Evolutionary conservation across 2,888 invertebrate genomes (phyloP), one percentile per base, ranked within the genome.

Genomic region (Cryptocheilus praepositus): DNA sequence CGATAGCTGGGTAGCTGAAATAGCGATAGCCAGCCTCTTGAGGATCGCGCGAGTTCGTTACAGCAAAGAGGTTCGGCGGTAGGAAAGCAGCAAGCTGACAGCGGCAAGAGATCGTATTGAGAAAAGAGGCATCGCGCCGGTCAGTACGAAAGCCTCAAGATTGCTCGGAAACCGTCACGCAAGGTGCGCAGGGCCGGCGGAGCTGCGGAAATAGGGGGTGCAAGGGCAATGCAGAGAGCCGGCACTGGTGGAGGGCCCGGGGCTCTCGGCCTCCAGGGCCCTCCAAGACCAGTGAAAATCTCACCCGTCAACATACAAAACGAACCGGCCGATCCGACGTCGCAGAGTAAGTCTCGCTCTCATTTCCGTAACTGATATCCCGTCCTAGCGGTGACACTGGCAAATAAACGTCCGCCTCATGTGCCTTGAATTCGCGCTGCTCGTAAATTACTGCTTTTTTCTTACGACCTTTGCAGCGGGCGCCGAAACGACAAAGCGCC

Each of bases 211-310:
- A 85, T 84, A 81, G 83, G 85, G 81, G 86, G 82, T 61, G 80
- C 84, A 62, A 81, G 77, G 73, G 84, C 83, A 69, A 84, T 86
- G 86, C 84, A 86, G 80, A 78, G 83, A 81, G 77, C 85, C 83
- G 82, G 83, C 83, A 77, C 85, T 64, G 81, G 82, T 82, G 83
- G 85, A 81, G 86, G 85, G 81, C 87, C 82, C 79, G 87, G 80
- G 78, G 86, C 86, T 64, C 79, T 86, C 67, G 84, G 85, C 58
- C 85, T 88, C 61, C 88, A 88, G 79, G 88, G 88, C 73, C 88
- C 88, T 73, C 88, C 88, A 69, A 84, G 88, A 73, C 86, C 88
- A 61, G 82, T 88, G 67, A 88, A 88, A 77, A 88, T 88, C 61
- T 88, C 88, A 56, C 87, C 88, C 62, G 84, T 88, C 60, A 88